phyloP scores from a whole-genome alignment of 2,113 vertebrate species.

The Tyrannus savana region DNA sequence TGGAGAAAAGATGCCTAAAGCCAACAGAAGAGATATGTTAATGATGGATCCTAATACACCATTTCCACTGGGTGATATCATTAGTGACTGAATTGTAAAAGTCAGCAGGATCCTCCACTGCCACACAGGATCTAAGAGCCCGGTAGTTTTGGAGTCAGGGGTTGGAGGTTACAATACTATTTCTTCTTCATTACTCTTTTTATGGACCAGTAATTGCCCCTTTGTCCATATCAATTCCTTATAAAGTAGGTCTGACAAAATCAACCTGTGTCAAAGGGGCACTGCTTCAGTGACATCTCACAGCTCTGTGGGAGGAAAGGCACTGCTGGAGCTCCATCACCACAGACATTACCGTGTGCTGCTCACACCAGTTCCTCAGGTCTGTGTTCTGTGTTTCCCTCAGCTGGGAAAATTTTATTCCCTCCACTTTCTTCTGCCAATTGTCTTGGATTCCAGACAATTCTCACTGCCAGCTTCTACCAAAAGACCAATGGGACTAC shows the following conservation, averaged over 20 bases:
- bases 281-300: background rate
- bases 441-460: slow-evolving; percentile 48
- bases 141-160: background rate
- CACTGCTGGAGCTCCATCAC: accelerated
- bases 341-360: accelerated
- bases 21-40: background rate
- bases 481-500: slow-evolving; percentile 19
- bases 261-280: background rate
- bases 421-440: slow-evolving; percentile 22
- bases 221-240: background rate
- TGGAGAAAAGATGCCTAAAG: background rate
- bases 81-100: background rate
- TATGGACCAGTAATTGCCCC: background rate
- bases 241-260: background rate
- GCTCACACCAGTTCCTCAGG: background rate
- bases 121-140: background rate
- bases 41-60: accelerated
- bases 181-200: background rate
- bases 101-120: background rate
- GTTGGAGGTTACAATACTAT: background rate
- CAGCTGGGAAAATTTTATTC: slow-evolving; percentile 32
- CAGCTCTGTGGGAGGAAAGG: background rate
- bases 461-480: background rate
- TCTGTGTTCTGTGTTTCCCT: background rate
- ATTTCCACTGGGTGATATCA: background rate